phyloP scores from a whole-genome alignment of 2,113 vertebrate genomes.

The Mobula hypostoma region DNA sequence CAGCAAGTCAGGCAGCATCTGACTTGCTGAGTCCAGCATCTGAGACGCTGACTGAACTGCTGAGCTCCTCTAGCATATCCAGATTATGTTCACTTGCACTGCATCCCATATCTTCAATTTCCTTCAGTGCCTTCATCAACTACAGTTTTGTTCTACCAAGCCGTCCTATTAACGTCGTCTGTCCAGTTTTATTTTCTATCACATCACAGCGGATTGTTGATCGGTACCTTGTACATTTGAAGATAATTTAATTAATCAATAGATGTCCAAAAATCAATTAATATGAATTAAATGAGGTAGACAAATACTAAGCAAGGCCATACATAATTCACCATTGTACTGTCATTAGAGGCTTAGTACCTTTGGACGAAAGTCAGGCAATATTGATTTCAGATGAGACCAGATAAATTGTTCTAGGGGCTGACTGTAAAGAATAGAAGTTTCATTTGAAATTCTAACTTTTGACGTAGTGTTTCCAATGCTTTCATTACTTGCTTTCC shows the following conservation, averaged over 20 bases:
- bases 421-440: not conserved
- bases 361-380: constrained; percentile 55
- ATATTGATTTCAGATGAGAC: constrained; percentile 56
- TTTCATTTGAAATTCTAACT: constrained; percentile 9
- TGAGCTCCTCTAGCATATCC: not conserved
- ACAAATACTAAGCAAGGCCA: constrained; percentile 74
- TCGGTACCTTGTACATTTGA: constrained; percentile 68
- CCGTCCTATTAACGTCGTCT: constrained; percentile 46
- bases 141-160: constrained; percentile 43
- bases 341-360: constrained; percentile 62
- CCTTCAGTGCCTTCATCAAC: constrained; percentile 45
- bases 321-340: constrained; percentile 79
- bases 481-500: not conserved
- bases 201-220: constrained; percentile 60
- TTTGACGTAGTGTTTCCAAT: not conserved
- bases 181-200: constrained; percentile 28
- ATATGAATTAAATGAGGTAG: constrained; percentile 86
- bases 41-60: too few relatives aligned
- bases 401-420: constrained; percentile 22
- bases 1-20: too few relatives aligned
- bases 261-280: constrained; percentile 84
- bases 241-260: constrained; percentile 79
- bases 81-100: not conserved
- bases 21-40: too few relatives aligned
- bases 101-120: constrained; percentile 54